These are phyloP conservation scores for Himalopsyche phryganea DNA, from an alignment of 1,140 invertebrate genomes.

Conservation along the genomic window DNA sequence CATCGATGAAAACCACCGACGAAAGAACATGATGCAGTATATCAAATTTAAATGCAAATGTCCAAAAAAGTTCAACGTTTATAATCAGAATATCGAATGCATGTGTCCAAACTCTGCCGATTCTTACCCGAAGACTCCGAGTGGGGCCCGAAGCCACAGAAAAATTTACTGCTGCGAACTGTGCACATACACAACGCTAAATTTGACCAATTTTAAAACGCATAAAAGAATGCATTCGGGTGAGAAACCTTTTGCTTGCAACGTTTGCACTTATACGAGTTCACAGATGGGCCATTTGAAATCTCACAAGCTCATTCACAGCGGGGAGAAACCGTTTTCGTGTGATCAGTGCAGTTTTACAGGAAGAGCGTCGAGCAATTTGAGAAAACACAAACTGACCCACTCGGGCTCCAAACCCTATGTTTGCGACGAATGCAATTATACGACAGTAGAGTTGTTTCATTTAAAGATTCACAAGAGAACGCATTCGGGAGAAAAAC, in stretches of 20 bases:
- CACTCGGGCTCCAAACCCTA: background rate
- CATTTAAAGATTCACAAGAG: background rate
- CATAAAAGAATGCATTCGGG: conserved; percentile 4
- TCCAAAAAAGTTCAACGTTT: no score
- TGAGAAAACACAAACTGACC: conserved; percentile 1
- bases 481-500: background rate
- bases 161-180: no score
- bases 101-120: no score
- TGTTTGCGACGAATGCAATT: background rate
- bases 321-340: conserved; percentile 1
- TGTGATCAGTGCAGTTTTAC: conserved; percentile 1
- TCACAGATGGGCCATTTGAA: background rate
- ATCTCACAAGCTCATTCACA: background rate
- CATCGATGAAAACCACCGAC: no score
- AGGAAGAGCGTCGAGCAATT: background rate
- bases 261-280: background rate
- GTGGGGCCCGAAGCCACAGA: no score
- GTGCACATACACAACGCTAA: no score
- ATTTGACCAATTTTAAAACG: background rate
- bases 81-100: no score
- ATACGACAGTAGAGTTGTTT: background rate
- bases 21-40: no score
- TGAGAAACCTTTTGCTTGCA: conserved; percentile 2
- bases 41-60: no score
- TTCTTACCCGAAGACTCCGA: no score